A percentile compares a stretch with the other conserved stretches of the same genome.
phyloP scores from a whole-genome alignment of 1,140 invertebrate species.

The Coenobita brevimanus region DNA sequence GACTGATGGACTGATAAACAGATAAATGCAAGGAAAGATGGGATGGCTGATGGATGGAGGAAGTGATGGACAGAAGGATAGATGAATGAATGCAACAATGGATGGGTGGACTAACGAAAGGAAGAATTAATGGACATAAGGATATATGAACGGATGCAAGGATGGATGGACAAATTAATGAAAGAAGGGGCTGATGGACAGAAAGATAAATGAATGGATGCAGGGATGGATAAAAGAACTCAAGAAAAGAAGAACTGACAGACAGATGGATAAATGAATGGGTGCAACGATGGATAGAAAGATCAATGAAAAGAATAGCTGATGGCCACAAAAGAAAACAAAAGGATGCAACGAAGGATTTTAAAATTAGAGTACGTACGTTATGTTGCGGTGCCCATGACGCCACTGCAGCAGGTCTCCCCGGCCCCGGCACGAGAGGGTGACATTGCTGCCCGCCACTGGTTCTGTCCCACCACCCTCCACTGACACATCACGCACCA shows the following conservation, averaged over 20 bases:
- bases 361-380: constrained; percentile 19
- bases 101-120: not conserved
- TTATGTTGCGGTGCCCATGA: constrained; percentile 54
- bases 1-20: not conserved
- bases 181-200: not conserved
- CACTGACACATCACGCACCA: constrained; percentile 1
- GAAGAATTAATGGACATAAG: not conserved
- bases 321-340: not conserved
- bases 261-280: not conserved
- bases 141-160: not conserved
- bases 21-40: not conserved
- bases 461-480: constrained; percentile 26
- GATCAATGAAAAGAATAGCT: too few relatives aligned
- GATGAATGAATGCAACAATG: too few relatives aligned
- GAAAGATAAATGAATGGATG: not conserved
- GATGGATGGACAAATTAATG: not conserved
- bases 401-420: constrained; percentile 49
- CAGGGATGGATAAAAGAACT: too few relatives aligned
- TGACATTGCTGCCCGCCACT: constrained; percentile 38
- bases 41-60: not conserved
- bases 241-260: not conserved
- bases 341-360: not conserved
- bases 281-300: not conserved
- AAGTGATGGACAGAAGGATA: not conserved
- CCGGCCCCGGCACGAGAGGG: constrained; percentile 40